Evolutionary conservation across 1,140 invertebrate genomes (phyloP), one percentile per base, ranked within the genome.

Genomic region (Psix sp.): DNA sequence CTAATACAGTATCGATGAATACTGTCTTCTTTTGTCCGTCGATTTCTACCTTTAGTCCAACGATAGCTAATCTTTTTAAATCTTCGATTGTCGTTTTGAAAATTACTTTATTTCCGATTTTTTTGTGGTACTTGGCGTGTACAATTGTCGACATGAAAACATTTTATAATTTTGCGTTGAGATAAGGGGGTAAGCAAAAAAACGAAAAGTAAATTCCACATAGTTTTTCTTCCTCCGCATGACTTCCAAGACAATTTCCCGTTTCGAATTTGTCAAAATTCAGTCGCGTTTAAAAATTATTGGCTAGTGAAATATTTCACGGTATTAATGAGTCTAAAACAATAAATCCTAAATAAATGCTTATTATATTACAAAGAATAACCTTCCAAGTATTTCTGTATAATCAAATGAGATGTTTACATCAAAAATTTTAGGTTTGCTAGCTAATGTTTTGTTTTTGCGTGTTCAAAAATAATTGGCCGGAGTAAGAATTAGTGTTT

Each of bases 221-320:
- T n/a, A 43, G 3, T 33, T 33, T 33, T 33, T 33, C 29, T 11
- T 33, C 29, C 2, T 10, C 29, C 29, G 29, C 29, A 43, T 43
- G 40, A n/a, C 40, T 43, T 11, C 40, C 40, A 9, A 43, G 29
- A n/a, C 29, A 33, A 33, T 33, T 33, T 3, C 29, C 29, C 29
- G 29, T 33, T n/a, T 33, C 29, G 24, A 9, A 14, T 13, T 13
- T 14, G n/a, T 43, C 18, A 7, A 13, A 26, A 7, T n/a, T n/a
- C n/a, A n/a, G n/a, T n/a, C n/a, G n/a, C n/a, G n/a, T n/a, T n/a
- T n/a, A n/a, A n/a, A n/a, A n/a, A n/a, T n/a, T n/a, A n/a, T n/a
- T n/a, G n/a, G n/a, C n/a, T n/a, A n/a, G n/a, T n/a, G n/a, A n/a
- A n/a, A n/a, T n/a, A n/a, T n/a, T n/a, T n/a, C n/a, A n/a, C n/a